Conservation (phyloP, 2,797 vertebrate species). For the Coranthus polyacanthus region DNA sequence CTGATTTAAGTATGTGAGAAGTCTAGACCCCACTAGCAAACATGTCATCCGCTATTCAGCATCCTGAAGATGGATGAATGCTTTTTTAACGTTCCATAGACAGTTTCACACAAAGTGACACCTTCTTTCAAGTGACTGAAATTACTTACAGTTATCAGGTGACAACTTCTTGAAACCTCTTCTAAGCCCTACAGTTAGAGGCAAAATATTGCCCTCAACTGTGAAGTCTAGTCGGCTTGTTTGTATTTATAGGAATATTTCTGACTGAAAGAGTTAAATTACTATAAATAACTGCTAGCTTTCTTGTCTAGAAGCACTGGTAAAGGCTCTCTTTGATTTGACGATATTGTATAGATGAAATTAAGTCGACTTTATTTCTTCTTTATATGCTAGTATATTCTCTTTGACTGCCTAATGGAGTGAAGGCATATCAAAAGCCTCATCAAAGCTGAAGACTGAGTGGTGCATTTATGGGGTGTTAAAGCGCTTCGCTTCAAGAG, state of each 20-base stretch:
- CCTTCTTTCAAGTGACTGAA: conserved; percentile 3
- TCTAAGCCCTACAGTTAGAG: background rate
- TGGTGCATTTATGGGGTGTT: conserved; percentile 71
- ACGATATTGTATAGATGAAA: conserved; percentile 55
- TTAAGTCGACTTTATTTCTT: conserved; percentile 64
- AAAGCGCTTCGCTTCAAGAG: conserved; percentile 71
- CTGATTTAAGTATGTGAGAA: background rate
- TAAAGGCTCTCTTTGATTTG: conserved; percentile 55
- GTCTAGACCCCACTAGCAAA: conserved; percentile 3
- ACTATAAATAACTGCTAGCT: background rate
- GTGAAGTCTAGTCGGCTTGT: conserved; percentile 11
- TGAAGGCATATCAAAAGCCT: conserved; percentile 76
- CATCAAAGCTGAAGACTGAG: conserved; percentile 74
- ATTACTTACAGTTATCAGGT: background rate
- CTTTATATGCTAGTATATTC: conserved; percentile 70
- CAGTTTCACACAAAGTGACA: conserved; percentile 8
- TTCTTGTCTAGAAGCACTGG: conserved; percentile 4
- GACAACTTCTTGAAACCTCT: conserved; percentile 22
- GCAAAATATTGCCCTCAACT: conserved; percentile 7
- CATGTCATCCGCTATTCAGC: conserved; percentile 13
- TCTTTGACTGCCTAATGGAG: conserved; percentile 76
- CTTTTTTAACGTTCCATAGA: background rate
- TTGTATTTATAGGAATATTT: conserved; percentile 3
- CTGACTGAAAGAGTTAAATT: conserved; percentile 25
- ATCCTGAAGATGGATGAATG: background rate